Evolutionary conservation across 2,797 vertebrate genomes (phyloP).

Genomic region (Mionectes olivaceus): DNA sequence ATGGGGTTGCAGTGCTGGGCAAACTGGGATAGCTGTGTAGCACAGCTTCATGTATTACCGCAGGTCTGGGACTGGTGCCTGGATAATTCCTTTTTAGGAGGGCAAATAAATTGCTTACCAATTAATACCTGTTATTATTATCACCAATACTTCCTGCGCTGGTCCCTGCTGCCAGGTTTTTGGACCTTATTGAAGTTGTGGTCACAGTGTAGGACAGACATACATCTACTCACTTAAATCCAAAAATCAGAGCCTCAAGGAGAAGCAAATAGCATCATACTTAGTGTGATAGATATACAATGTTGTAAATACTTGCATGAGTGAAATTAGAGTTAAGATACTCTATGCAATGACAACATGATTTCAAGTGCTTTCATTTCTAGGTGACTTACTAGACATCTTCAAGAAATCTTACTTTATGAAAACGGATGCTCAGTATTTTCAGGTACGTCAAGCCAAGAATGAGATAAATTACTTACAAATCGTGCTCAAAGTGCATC

Average conservation of each 20-base stretch:
- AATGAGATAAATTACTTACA: background rate
- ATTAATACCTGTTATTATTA: background rate
- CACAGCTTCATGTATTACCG: background rate
- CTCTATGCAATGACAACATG: background rate
- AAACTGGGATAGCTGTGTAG: background rate
- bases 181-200: background rate
- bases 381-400: background rate
- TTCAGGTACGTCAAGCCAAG: background rate
- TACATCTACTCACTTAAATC: background rate
- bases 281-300: background rate
- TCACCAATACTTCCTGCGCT: background rate
- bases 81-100: background rate
- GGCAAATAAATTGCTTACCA: background rate
- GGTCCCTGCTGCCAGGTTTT: background rate
- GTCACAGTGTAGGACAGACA: background rate
- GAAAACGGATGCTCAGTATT: background rate
- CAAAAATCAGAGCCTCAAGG: background rate
- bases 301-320: background rate
- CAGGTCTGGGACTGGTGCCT: background rate
- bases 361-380: conserved; percentile 20
- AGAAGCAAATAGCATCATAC: background rate
- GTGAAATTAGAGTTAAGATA: background rate
- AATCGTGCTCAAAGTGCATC: background rate
- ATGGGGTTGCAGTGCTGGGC: background rate
- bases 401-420: background rate